Base-by-base conservation (phyloP, 1,140 invertebrate genomes). In the Heterodera carotae region DNA sequence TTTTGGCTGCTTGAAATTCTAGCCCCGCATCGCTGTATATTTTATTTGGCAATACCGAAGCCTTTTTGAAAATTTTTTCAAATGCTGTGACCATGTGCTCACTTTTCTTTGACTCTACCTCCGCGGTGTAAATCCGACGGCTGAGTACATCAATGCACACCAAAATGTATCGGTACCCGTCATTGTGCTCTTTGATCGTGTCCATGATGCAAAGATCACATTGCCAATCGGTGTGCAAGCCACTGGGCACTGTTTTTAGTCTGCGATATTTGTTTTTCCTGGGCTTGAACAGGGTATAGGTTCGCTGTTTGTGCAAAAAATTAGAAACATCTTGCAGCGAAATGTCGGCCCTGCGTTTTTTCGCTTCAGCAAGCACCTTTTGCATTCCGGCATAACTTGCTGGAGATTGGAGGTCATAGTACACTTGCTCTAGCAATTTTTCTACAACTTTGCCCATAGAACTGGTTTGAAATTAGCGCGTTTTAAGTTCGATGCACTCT, bases 161-260 rank as follows among this genome's bases (percentile, higher is more conserved):
- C 36, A 79, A 48, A 25, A 82, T 12, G 56, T 82, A 79, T 12
- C 31, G n/a, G 43, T 43, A 81, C 1, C 64, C 79, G 79, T 79
- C 78, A 69, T 79, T 79, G 18, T 36, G n/a, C 1, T 53, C 29
- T 15, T 10, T 48, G 29, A 79, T 10, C 15, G 69, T 29, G 12
- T 79, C 80, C 25, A 79, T 34, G 22, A 75, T 62, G 12, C 78
- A 78, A 5, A 79, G 39, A 27, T 79, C 78, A n/a, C 78, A 78
- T 48, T 79, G 78, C 67, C 72, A 81, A 67, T 79, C 78, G 3
- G 79, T 81, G 67, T 79, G 73, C 31, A 79, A 29, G 10, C 78
- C 78, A 0, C 48, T 36, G 2, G 78, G 78, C 0, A 72, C 27
- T 0, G 75, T 81, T 22, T 34, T 43, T 0, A 79, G 39, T 10